Evolutionary conservation across 2,888 invertebrate genomes (phyloP), one percentile per base, ranked within the genome.

Genomic region (Drosophila borborema): DNA sequence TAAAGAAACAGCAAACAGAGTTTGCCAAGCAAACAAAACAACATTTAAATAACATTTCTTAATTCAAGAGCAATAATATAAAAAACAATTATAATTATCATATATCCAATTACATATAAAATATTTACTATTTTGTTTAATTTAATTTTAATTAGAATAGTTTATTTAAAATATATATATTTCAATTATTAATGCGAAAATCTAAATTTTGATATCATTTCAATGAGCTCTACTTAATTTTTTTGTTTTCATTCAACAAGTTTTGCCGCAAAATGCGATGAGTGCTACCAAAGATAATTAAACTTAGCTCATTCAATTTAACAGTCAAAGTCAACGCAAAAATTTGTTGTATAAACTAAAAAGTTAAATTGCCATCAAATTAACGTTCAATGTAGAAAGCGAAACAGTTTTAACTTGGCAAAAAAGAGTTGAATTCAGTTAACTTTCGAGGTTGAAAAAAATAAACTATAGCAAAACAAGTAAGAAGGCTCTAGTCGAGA

Each of bases 361-460:
- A 46, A 46, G 45, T 46, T 46, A 46, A 46, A 46, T 46, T 46
- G 45, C 46, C 23, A 46, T 14, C 46, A 23, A 46, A 46, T 46
- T 14, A 45, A 45, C 20, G 20, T 20, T 20, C 45, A 46, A 46
- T 23, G 23, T 12, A 23, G 20, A 14, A 20, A 23, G 20, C 3
- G 8, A 46, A 46, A 46, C 20, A 14, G 20, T 46, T 46, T 46
- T 7, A 20, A 14, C 14, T 23, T 23, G 23, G 1, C 14, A 10
- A 23, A 46, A 20, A 23, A 46, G 14, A 14, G 3, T 23, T 23
- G 45, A 14, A 20, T 46, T 23, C 20, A 46, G 20, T 46, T 46
- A 14, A 23, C 45, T 20, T 46, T 46, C 23, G 6, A 45, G 6
- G 6, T 45, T 20, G 2, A 7, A 46, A 14, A 23, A 46, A 46